These are phyloP conservation scores for Corydoras sp. DNA, from an alignment of 2,113 vertebrate species.

Conservation along the genomic window DNA sequence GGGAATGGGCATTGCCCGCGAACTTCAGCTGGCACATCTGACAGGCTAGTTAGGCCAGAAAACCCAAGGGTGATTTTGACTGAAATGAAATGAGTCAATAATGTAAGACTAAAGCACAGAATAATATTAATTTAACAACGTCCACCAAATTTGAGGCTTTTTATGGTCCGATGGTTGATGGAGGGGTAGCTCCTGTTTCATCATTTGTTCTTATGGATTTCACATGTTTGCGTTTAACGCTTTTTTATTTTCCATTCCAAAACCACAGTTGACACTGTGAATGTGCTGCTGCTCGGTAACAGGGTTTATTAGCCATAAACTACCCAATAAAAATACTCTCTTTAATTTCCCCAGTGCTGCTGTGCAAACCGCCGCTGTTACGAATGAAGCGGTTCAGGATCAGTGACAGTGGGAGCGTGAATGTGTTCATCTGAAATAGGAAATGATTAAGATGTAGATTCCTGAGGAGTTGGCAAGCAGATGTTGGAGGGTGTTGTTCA, in stretches of 20 bases:
- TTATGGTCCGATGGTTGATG: too few species aligned
- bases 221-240: constrained; percentile 8
- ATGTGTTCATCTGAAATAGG: constrained; percentile 14
- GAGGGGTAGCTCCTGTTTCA: too few species aligned
- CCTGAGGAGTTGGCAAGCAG: constrained; percentile 18
- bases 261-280: constrained; percentile 16
- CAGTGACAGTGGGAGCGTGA: not conserved
- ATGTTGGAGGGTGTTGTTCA: constrained; percentile 5
- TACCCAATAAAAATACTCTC: constrained; percentile 8
- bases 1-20: constrained; percentile 42
- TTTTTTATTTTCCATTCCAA: not conserved
- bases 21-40: constrained; percentile 55
- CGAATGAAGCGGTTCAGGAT: constrained; percentile 35
- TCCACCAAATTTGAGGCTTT: too few species aligned
- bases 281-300: constrained; percentile 30
- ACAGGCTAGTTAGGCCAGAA: constrained; percentile 25
- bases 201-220: not conserved
- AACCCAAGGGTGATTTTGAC: constrained; percentile 8
- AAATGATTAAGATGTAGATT: constrained; percentile 22
- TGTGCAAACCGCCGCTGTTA: constrained; percentile 13
- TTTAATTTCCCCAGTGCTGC: constrained; percentile 21
- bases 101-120: not conserved
- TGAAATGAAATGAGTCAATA: not conserved
- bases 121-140: too few species aligned
- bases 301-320: constrained; percentile 36